A percentile compares a stretch with the other conserved stretches of the same genome.
Evolutionary conservation across 2,888 invertebrate species (phyloP).

Genomic region (Machimus atricapillus): DNA sequence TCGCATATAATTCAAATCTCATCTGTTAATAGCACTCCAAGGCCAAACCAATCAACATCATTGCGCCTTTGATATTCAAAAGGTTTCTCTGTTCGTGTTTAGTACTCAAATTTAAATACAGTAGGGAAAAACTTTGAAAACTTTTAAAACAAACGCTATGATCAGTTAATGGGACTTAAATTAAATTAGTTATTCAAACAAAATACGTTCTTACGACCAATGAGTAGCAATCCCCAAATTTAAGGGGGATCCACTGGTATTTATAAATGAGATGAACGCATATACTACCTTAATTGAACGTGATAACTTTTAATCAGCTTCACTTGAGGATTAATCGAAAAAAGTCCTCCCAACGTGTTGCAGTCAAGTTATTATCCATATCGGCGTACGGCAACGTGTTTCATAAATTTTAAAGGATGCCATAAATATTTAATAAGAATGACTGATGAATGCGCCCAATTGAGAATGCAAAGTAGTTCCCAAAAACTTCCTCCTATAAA

Average conservation of each 20-base stretch:
- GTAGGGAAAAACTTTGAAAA: neutral
- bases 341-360: neutral
- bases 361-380: neutral
- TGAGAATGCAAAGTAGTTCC: neutral
- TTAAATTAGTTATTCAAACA: neutral
- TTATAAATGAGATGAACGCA: neutral
- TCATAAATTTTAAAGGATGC: neutral
- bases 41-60: conserved; percentile 49
- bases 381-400: neutral
- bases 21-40: conserved; percentile 31
- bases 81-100: conserved; percentile 4
- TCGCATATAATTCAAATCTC: neutral
- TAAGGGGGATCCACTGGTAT: neutral
- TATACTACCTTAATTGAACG: neutral
- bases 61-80: conserved; percentile 43
- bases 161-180: neutral
- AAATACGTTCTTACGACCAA: neutral
- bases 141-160: neutral
- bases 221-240: neutral
- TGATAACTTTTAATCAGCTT: neutral
- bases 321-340: neutral
- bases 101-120: neutral
- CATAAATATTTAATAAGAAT: neutral
- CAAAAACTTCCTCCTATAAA: neutral
- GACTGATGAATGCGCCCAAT: conserved; percentile 13